These are phyloP conservation scores for Tetragonisca angustula DNA, from an alignment of 2,888 invertebrate genomes.

Conservation along the genomic window DNA sequence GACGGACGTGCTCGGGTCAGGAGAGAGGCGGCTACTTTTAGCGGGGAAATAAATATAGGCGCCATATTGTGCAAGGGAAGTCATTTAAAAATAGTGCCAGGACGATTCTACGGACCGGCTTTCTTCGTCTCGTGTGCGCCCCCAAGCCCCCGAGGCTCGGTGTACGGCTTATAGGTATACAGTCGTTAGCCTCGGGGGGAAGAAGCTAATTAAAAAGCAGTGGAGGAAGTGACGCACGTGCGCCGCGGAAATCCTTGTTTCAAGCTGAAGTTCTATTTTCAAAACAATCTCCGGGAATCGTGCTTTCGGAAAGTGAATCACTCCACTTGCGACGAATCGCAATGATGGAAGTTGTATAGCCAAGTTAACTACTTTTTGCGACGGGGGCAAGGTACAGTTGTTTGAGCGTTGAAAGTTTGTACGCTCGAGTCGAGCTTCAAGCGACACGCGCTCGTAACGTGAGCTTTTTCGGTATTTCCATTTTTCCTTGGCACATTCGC, in stretches of 20 bases:
- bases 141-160: neutral
- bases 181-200: constrained; percentile 70
- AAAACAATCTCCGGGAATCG: neutral
- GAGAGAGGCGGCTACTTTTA: constrained; percentile 62
- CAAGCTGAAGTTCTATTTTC: constrained; percentile 22
- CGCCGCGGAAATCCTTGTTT: constrained; percentile 51
- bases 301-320: neutral
- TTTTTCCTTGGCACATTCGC: neutral
- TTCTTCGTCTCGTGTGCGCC: constrained; percentile 13
- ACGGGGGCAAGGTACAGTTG: neutral
- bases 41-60: constrained; percentile 71
- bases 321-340: neutral
- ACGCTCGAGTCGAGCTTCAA: neutral
- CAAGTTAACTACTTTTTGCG: neutral
- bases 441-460: neutral
- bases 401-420: neutral
- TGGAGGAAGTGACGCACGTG: constrained; percentile 72
- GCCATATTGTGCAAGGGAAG: constrained; percentile 54
- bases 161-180: constrained; percentile 17
- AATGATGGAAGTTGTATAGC: neutral
- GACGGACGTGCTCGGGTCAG: constrained; percentile 41
- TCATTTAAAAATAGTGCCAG: constrained; percentile 57
- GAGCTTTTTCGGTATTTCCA: no score
- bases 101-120: constrained; percentile 28
- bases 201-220: constrained; percentile 74